Evolutionary conservation across 2,888 invertebrate genomes (phyloP), one percentile per base, ranked within the genome.

Genomic region (Dryobota labecula): DNA sequence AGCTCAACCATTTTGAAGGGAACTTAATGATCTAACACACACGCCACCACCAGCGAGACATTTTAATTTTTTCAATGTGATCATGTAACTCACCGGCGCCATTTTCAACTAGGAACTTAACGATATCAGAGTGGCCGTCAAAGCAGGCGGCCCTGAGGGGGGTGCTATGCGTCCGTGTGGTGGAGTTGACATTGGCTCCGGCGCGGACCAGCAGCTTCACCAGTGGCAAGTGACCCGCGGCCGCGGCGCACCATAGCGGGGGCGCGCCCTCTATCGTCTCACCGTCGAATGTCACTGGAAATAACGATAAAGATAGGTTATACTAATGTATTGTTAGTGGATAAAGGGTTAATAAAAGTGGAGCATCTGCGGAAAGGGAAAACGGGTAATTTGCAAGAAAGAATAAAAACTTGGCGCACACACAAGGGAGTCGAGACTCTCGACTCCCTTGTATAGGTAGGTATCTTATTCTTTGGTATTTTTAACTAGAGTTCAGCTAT

Each of bases 191-290:
- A 90, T 98, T 97, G 67, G 99, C 99, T 61, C 98, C 98, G 78
- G 98, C 97, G 84, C 97, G 97, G 56, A 99, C 97, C 84, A 99
- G 96, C 90, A 98, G 96, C 91, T 97, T 97, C 36, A 99, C 99
- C 80, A 99, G 97, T 63, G 97, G 97, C 85, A 98, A 92, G 95
- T 99, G 98, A 45, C 99, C 99, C 0, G 99, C 99, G 1, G 99
- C 99, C 1, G 99, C 98, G 27, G 99, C 99, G 94, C 99, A 99
- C 99, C 99, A 99, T 58, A 99, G 94, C 0, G 99, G 99, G 20
- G 99, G 99, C 2, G 99, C 99, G 83, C 98, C 99, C 92, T 99
- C 99, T 91, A 99, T 99, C 82, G 98, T 98, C 93, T 99, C 99
- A 11, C 99, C 99, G 93, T 99, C 99, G 93, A 99, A 99, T 85